Conservation (phyloP, 1,140 invertebrate genomes). For the Macrostomum lignano region DNA sequence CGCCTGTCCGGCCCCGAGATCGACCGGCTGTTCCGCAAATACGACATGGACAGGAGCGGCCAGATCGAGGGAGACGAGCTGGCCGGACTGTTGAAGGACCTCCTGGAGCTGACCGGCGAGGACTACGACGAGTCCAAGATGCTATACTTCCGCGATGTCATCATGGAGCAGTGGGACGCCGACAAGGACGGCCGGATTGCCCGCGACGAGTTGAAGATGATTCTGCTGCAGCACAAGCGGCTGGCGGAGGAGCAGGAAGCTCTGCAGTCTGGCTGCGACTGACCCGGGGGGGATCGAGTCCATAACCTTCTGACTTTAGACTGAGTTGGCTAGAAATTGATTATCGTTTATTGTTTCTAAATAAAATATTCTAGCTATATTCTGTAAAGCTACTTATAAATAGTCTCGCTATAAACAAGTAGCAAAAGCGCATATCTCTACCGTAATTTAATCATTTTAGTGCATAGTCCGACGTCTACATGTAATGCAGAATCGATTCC, state of each 20-base stretch:
- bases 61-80: slow-evolving; percentile 18
- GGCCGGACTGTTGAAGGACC: slow-evolving; percentile 60
- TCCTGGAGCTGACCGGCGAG: slow-evolving; percentile 50
- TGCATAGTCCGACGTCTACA: too few species aligned
- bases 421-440: too few species aligned
- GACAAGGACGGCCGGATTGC: slow-evolving; percentile 69
- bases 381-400: too few species aligned
- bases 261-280: too few species aligned
- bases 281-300: too few species aligned
- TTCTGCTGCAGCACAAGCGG: slow-evolving; percentile 34
- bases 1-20: slow-evolving; percentile 64
- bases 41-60: slow-evolving; percentile 33
- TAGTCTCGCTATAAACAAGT: too few species aligned
- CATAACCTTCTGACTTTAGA: too few species aligned
- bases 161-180: slow-evolving; percentile 56
- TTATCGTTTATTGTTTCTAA: too few species aligned
- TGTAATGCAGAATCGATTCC: too few species aligned
- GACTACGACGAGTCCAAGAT: slow-evolving; percentile 66
- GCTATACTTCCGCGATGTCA: slow-evolving; percentile 55
- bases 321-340: too few species aligned
- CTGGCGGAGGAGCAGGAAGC: slow-evolving; percentile 6
- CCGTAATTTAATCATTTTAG: too few species aligned
- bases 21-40: slow-evolving; percentile 57
- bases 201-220: slow-evolving; percentile 65
- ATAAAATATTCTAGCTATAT: too few species aligned